Percentiles rank a stretch among this genome's conserved stretches.
Conservation (phyloP, 2,797 vertebrate genomes). For the Urophycis tenuis region DNA sequence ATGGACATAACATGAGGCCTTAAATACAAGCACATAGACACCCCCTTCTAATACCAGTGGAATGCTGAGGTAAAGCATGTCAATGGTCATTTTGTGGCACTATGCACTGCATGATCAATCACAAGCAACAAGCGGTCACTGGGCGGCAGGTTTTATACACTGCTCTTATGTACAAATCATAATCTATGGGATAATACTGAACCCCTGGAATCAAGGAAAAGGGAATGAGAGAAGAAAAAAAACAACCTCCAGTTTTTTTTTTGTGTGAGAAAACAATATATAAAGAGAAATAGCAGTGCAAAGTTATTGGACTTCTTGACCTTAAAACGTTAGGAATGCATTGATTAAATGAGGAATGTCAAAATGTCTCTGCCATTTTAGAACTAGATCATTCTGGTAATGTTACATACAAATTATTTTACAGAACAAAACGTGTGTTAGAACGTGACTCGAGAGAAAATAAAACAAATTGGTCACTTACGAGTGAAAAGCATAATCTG, state of each 20-base stretch:
- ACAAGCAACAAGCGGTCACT: slow-evolving; percentile 37
- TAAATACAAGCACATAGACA: slow-evolving; percentile 52
- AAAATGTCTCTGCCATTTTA: slow-evolving; percentile 22
- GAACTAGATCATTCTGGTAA: slow-evolving; percentile 27
- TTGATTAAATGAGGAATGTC: slow-evolving; percentile 57
- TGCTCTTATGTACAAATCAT: slow-evolving; percentile 60
- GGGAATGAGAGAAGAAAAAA: background rate
- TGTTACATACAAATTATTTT: slow-evolving; percentile 40
- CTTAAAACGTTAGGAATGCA: slow-evolving; percentile 47
- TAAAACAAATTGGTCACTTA: slow-evolving; percentile 22
- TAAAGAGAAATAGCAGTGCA: slow-evolving; percentile 53
- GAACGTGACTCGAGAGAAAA: slow-evolving; percentile 28
- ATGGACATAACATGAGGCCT: slow-evolving; percentile 47
- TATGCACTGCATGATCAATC: slow-evolving; percentile 37
- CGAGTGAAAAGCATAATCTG: slow-evolving; percentile 29
- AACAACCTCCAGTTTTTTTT: slow-evolving; percentile 26
- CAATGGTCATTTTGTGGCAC: slow-evolving; percentile 46
- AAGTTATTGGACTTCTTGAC: slow-evolving; percentile 46
- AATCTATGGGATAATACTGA: slow-evolving; percentile 11
- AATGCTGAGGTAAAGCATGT: slow-evolving; percentile 63
- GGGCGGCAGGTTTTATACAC: slow-evolving; percentile 39
- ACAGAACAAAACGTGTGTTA: slow-evolving; percentile 35
- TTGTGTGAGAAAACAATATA: slow-evolving; percentile 25
- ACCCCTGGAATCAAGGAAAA: slow-evolving; percentile 17
- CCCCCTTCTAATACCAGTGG: slow-evolving; percentile 54